These are phyloP conservation scores for Pseudocheirus occidentalis DNA, from an alignment of 2,797 vertebrate genomes.

Conservation along the genomic window DNA sequence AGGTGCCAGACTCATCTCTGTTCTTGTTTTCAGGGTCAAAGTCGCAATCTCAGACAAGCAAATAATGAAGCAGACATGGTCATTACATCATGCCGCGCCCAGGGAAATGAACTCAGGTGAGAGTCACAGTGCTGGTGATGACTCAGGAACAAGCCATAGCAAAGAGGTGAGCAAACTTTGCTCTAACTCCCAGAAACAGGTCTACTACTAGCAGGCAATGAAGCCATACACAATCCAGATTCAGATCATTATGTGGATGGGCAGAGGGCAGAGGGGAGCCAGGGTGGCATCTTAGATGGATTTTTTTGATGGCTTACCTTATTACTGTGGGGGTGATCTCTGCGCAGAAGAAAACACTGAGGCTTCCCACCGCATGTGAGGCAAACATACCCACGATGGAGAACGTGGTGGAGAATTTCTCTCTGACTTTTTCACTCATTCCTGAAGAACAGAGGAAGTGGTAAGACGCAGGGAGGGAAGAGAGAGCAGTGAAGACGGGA, in stretches of 20 bases:
- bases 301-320: conserved; percentile 86
- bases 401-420: conserved; percentile 94
- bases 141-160: too few species aligned
- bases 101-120: background rate
- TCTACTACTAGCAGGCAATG: background rate
- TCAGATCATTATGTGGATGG: background rate
- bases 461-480: background rate
- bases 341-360: conserved; percentile 98
- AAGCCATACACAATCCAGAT: background rate
- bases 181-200: background rate
- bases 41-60: background rate
- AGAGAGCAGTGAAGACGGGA: background rate
- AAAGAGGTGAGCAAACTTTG: background rate
- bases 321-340: conserved; percentile 98
- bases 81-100: background rate
- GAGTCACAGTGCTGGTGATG: background rate
- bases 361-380: conserved; percentile 95
- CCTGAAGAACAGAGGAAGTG: conserved; percentile 79
- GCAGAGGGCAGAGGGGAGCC: background rate
- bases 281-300: fast-evolving
- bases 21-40: background rate
- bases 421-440: conserved; percentile 90
- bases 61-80: background rate
- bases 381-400: conserved; percentile 99
- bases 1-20: background rate